Conservation (phyloP, 2,888 invertebrate genomes). For the Ornithoptera alexandrae region DNA sequence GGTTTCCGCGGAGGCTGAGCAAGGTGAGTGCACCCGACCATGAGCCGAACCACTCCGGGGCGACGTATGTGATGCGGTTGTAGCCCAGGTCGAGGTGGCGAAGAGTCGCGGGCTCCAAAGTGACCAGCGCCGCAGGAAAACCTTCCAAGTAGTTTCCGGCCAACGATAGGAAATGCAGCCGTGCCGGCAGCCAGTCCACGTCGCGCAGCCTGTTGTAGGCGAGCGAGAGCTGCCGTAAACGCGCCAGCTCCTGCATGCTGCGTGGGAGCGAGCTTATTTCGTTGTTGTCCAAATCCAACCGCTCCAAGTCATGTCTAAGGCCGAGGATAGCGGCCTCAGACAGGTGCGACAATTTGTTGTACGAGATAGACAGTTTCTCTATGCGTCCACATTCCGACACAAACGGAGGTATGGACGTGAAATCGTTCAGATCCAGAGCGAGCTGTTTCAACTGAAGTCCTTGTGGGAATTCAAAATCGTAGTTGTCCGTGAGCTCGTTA, state of each 20-base stretch:
- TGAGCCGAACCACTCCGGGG: constrained; percentile 82
- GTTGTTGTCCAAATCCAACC: constrained; percentile 88
- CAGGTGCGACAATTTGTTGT: constrained; percentile 83
- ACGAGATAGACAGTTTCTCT: constrained; percentile 86
- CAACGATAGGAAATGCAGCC: constrained; percentile 84
- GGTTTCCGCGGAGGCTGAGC: constrained; percentile 87
- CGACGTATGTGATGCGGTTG: constrained; percentile 85
- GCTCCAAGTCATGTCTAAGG: constrained; percentile 83
- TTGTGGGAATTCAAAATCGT: constrained; percentile 81
- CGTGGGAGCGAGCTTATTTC: constrained; percentile 81
- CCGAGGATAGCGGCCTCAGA: constrained; percentile 84
- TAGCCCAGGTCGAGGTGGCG: constrained; percentile 89
- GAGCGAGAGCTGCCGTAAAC: constrained; percentile 86
- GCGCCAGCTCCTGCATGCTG: constrained; percentile 80
- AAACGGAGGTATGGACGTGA: constrained; percentile 81
- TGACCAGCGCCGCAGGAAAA: constrained; percentile 83
- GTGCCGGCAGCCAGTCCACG: constrained; percentile 73
- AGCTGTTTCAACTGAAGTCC: constrained; percentile 85
- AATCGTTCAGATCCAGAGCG: constrained; percentile 87
- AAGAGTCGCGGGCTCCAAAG: constrained; percentile 80
- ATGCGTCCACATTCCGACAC: constrained; percentile 83
- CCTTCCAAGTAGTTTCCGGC: constrained; percentile 85
- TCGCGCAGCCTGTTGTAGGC: constrained; percentile 86
- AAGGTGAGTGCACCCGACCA: constrained; percentile 88
- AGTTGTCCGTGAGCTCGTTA: constrained; percentile 84